Evolutionary conservation across 2,888 invertebrate genomes (phyloP).

Genomic region (Ischnus inquisitorius): DNA sequence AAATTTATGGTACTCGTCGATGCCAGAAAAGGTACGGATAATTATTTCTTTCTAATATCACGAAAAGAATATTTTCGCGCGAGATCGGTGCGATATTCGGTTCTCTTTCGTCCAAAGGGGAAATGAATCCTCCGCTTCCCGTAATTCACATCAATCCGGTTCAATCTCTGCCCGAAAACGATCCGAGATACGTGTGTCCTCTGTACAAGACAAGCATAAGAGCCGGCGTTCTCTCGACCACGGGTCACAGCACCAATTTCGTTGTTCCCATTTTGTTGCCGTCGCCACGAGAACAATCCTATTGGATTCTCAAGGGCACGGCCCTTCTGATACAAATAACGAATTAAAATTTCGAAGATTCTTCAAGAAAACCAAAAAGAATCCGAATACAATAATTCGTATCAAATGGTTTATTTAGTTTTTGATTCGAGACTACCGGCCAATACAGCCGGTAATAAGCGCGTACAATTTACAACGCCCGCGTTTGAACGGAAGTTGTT

Average conservation of each 20-base stretch:
- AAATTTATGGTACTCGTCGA: constrained; percentile 90
- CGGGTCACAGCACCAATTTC: constrained; percentile 97
- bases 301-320: constrained; percentile 96
- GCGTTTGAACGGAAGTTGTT: constrained; percentile 42
- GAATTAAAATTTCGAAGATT: constrained; percentile 86
- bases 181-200: constrained; percentile 91
- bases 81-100: background rate
- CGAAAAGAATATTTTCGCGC: background rate
- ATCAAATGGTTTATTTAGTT: background rate
- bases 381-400: background rate
- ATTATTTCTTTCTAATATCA: background rate
- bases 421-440: background rate
- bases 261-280: constrained; percentile 92
- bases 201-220: constrained; percentile 95
- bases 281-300: constrained; percentile 88
- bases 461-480: constrained; percentile 5
- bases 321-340: constrained; percentile 94
- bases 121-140: constrained; percentile 92
- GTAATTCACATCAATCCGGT: constrained; percentile 90
- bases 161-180: constrained; percentile 87
- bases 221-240: constrained; percentile 95
- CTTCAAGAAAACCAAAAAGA: background rate
- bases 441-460: background rate
- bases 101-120: constrained; percentile 86
- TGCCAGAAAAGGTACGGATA: constrained; percentile 89